A percentile compares a stretch with the other conserved stretches of the same genome.
phyloP scores from a whole-genome alignment of 35 echinoderm and acorn worm genomes.

The Eucidaris tribuloides region DNA sequence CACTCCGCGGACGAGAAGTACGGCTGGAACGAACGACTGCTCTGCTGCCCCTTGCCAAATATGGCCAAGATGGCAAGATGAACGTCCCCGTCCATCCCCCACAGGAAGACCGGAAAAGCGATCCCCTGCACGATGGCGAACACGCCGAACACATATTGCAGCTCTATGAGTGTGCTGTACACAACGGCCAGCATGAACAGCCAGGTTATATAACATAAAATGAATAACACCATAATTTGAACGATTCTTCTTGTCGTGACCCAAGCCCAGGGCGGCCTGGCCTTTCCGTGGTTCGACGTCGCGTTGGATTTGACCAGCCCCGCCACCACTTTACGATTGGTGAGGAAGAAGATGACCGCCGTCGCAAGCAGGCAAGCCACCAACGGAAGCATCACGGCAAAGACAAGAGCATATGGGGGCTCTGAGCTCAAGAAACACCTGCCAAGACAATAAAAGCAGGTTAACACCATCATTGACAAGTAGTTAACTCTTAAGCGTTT shows the following conservation, averaged over 20 bases:
- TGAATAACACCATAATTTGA: neutral
- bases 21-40: neutral
- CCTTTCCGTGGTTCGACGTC: neutral
- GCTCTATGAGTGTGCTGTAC: neutral
- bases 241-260: neutral
- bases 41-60: neutral
- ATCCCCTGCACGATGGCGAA: neutral
- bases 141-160: neutral
- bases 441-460: too few species aligned
- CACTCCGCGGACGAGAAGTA: neutral
- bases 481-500: too few species aligned
- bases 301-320: neutral
- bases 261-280: constrained; percentile 12
- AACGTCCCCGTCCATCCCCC: neutral
- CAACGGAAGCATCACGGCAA: neutral
- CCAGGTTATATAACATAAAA: neutral
- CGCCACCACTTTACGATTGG: neutral
- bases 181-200: neutral
- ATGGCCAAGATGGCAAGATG: neutral
- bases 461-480: too few species aligned
- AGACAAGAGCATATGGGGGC: neutral
- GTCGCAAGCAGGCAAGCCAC: neutral
- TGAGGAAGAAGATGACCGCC: neutral
- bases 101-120: neutral
- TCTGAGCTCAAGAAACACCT: neutral